Percentiles rank a stretch among this genome's conserved stretches.
phyloP scores from a whole-genome alignment of 2,113 vertebrate genomes.

The Astur gentilis region DNA sequence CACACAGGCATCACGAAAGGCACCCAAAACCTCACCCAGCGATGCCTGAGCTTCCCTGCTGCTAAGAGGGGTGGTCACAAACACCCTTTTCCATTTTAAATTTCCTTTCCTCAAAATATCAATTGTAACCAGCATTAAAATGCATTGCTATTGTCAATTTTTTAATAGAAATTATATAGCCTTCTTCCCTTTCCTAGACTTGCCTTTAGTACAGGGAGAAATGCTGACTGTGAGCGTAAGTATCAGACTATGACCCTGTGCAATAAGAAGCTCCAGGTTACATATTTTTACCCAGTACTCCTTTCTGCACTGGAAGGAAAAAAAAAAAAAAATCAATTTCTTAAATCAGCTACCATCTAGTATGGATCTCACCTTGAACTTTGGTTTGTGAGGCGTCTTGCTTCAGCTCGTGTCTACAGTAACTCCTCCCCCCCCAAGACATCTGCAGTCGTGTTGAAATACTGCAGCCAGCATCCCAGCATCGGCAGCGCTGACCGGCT shows the following conservation, averaged over 20 bases:
- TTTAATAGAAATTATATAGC: background rate
- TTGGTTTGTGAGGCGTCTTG: background rate
- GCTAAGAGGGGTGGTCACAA: background rate
- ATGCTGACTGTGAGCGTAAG: background rate
- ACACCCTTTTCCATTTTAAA: background rate
- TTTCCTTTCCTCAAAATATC: background rate
- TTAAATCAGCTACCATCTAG: background rate
- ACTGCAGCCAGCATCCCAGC: background rate
- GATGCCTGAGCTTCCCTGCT: background rate
- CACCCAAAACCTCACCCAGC: background rate
- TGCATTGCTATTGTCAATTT: background rate
- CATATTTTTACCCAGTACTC: background rate
- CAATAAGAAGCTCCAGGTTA: background rate
- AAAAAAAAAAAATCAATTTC: background rate
- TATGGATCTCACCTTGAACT: conserved; percentile 51
- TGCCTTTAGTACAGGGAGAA: background rate
- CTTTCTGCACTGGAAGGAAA: background rate
- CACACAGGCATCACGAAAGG: rapidly evolving
- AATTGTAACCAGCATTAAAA: background rate
- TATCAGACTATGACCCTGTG: background rate
- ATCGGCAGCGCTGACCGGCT: background rate
- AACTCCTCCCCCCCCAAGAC: background rate
- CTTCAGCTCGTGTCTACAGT: background rate
- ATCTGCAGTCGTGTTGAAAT: background rate
- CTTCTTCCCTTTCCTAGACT: background rate